A percentile compares a stretch with the other conserved stretches of the same genome.
phyloP scores from a whole-genome alignment of 2,797 vertebrate species.

The Gambelia wislizenii region DNA sequence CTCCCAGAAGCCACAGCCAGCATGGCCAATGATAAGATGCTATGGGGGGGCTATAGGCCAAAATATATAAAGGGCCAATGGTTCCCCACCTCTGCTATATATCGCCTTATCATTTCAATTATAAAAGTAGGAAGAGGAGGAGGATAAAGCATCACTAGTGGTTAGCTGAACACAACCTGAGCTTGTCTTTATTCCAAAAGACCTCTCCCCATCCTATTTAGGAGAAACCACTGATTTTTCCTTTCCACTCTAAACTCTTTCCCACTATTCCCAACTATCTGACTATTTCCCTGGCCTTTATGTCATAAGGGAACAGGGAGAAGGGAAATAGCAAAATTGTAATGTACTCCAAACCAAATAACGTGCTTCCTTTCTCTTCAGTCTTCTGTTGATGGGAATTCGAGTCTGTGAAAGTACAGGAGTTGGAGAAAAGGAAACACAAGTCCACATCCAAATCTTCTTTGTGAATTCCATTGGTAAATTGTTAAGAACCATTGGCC shows the following conservation, averaged over 20 bases:
- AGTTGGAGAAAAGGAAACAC: slow-evolving; percentile 2
- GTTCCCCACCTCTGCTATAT: too few species aligned
- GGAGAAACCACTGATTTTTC: not conserved
- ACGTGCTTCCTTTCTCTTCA: not conserved
- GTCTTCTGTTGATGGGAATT: not conserved
- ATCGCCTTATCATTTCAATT: not conserved
- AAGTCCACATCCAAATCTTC: slow-evolving; percentile 19
- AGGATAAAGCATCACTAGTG: rapidly evolving
- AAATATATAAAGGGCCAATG: too few species aligned
- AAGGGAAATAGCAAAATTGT: not conserved
- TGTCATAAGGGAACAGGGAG: not conserved
- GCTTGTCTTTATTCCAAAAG: not conserved
- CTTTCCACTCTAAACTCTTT: not conserved
- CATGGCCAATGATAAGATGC: too few species aligned
- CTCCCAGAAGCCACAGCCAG: too few species aligned
- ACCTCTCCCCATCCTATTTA: not conserved
- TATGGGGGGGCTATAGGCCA: too few species aligned
- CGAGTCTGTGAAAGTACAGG: not conserved
- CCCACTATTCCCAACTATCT: not conserved
- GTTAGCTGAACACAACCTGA: not conserved
- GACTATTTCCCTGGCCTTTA: not conserved
- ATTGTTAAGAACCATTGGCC: not conserved
- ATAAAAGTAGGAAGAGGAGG: not conserved
- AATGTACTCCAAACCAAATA: slow-evolving; percentile 26
- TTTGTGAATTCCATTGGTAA: slow-evolving; percentile 17